These are phyloP conservation scores for Heliconius himera DNA, from an alignment of 1,140 invertebrate genomes.

Conservation along the genomic window DNA sequence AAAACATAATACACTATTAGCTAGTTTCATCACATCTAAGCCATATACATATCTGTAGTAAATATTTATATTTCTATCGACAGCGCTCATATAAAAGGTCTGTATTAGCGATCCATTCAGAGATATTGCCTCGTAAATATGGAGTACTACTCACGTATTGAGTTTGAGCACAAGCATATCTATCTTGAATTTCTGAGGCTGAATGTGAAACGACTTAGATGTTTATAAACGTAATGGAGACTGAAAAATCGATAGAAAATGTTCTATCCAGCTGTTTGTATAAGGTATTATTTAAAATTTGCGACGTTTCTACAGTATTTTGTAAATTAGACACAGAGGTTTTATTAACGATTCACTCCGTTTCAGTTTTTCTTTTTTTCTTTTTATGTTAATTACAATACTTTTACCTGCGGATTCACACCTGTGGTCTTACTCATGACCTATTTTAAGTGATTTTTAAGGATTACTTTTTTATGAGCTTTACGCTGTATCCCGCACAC, in stretches of 20 bases:
- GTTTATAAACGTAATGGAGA: background rate
- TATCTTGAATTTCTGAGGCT: constrained; percentile 16
- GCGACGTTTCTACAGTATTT: background rate
- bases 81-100: background rate
- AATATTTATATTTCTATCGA: constrained; percentile 2
- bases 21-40: background rate
- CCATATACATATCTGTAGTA: background rate
- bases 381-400: background rate
- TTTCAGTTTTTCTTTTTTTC: background rate
- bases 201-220: constrained; percentile 25
- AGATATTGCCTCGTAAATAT: constrained; percentile 37
- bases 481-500: too few species aligned
- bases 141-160: constrained; percentile 18
- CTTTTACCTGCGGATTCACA: too few species aligned
- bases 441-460: too few species aligned
- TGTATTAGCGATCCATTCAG: constrained; percentile 18
- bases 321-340: background rate
- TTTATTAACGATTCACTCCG: background rate
- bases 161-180: background rate
- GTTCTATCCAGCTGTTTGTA: background rate
- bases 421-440: too few species aligned
- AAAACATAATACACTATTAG: background rate
- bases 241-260: background rate
- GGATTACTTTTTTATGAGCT: too few species aligned
- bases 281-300: too few species aligned